Conservation (phyloP, 2,113 vertebrate genomes). For the Psilopsiagon aymara region DNA sequence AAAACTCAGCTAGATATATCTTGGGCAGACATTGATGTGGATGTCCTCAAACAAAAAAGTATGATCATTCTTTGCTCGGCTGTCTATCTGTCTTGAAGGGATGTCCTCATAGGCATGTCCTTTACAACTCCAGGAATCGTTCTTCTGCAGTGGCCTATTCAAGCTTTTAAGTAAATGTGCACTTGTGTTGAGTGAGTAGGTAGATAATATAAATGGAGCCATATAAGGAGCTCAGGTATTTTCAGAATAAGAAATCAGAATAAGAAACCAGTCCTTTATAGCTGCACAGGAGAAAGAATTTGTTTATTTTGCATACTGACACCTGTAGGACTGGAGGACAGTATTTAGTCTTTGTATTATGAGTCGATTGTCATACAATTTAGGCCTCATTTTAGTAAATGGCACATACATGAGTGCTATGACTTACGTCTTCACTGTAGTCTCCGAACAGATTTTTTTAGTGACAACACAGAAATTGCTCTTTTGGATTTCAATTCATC, state of each 20-base stretch:
- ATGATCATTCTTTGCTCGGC: background rate
- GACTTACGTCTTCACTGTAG: background rate
- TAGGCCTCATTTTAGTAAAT: background rate
- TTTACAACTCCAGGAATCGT: background rate
- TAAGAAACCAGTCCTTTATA: background rate
- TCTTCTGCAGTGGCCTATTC: background rate
- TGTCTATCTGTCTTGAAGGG: background rate
- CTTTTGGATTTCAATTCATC: background rate
- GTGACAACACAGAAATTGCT: background rate
- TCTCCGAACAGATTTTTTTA: background rate
- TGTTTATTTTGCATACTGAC: background rate
- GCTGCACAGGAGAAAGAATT: background rate
- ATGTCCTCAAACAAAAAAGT: background rate
- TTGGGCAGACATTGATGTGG: fast-evolving
- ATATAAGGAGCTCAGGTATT: background rate
- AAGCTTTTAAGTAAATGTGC: background rate
- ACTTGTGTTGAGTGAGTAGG: background rate
- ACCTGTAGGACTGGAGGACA: background rate
- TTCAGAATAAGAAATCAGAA: background rate
- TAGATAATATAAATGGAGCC: background rate
- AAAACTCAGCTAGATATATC: background rate
- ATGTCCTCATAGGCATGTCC: background rate
- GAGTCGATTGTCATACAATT: background rate
- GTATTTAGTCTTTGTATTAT: background rate
- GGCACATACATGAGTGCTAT: background rate